Evolutionary conservation across 1,140 invertebrate species (phyloP).

Genomic region (Eupeodes corollae): DNA sequence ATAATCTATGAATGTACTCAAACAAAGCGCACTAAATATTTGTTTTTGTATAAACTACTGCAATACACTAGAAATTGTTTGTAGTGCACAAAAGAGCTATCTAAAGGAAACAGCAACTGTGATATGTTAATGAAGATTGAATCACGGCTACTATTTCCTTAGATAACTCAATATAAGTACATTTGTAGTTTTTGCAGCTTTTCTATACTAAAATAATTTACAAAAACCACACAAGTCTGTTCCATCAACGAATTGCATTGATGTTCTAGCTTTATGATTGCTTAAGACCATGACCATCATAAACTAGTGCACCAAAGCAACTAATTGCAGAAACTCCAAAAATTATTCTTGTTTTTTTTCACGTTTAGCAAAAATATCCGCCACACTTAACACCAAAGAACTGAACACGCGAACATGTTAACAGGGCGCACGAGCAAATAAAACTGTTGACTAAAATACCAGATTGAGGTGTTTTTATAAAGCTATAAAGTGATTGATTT

Average conservation of each 20-base stretch:
- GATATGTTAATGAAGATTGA: constrained; percentile 29
- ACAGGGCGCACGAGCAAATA: too few relatives aligned
- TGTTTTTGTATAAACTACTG: neutral
- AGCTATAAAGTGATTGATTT: too few relatives aligned
- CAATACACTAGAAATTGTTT: neutral
- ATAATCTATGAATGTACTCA: constrained; percentile 28
- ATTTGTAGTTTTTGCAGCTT: constrained; percentile 14
- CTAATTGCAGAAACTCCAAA: constrained; percentile 9
- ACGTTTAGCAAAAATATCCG: too few relatives aligned
- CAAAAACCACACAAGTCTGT: neutral
- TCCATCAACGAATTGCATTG: constrained; percentile 35
- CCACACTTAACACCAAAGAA: too few relatives aligned
- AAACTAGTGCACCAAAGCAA: constrained; percentile 54
- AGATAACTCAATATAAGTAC: constrained; percentile 37
- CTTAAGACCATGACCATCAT: constrained; percentile 33
- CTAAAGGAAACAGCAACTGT: constrained; percentile 39
- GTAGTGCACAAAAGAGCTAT: constrained; percentile 37
- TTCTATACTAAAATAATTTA: constrained; percentile 9
- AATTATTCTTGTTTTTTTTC: too few relatives aligned
- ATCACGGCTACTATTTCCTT: constrained; percentile 39
- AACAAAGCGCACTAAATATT: neutral
- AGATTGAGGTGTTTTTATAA: too few relatives aligned
- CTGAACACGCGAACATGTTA: too few relatives aligned
- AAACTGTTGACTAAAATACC: too few relatives aligned
- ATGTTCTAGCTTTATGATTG: constrained; percentile 53